phyloP scores from a whole-genome alignment of 1,140 invertebrate genomes.

The Acromyrmex charruanus region DNA sequence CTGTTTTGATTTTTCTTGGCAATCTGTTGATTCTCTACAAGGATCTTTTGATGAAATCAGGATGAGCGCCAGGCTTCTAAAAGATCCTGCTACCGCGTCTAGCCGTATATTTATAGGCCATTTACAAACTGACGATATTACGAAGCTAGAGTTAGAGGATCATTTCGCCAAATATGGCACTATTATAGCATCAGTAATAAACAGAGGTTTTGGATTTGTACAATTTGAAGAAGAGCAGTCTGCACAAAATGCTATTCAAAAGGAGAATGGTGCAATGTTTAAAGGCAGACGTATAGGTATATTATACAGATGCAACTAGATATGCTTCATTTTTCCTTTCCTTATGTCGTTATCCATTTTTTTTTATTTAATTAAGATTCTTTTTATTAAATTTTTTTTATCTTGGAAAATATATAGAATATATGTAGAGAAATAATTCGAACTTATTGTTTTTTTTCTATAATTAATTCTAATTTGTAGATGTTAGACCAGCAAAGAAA shows the following conservation, averaged over 20 bases:
- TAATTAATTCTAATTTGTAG: constrained; percentile 78
- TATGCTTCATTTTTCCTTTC: background rate
- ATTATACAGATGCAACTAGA: constrained; percentile 26
- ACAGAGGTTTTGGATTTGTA: constrained; percentile 94
- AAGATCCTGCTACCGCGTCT: constrained; percentile 90
- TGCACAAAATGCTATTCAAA: constrained; percentile 91
- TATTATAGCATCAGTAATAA: constrained; percentile 90
- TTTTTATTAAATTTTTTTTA: background rate
- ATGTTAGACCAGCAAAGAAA: constrained; percentile 87
- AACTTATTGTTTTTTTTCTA: constrained; percentile 28
- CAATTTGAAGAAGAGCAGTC: constrained; percentile 92
- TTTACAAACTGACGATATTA: constrained; percentile 89
- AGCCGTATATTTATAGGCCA: constrained; percentile 93
- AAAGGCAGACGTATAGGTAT: constrained; percentile 88
- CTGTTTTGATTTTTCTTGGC: background rate
- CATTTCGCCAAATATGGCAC: constrained; percentile 92
- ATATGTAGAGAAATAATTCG: background rate
- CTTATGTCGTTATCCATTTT: background rate
- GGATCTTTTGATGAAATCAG: constrained; percentile 48
- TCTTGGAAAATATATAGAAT: background rate
- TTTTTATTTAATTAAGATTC: background rate
- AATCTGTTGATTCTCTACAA: background rate
- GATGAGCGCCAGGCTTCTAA: constrained; percentile 86
- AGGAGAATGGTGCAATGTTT: constrained; percentile 90
- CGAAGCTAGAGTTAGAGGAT: constrained; percentile 90